These are phyloP conservation scores for Vidua chalybeata DNA, from an alignment of 2,113 vertebrate species.

Conservation along the genomic window DNA sequence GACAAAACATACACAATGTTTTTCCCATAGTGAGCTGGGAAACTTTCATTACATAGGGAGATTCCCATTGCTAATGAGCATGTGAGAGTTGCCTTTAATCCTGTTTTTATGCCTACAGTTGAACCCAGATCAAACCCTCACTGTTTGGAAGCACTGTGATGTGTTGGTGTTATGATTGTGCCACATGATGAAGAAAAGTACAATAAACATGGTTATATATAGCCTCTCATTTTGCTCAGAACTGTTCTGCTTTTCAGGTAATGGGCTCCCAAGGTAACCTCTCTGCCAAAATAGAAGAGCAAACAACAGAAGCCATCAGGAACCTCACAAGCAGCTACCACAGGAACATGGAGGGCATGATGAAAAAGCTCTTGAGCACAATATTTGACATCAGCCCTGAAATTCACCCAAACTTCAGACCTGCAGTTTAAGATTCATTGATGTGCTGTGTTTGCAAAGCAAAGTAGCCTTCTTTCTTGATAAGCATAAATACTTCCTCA, in stretches of 20 bases:
- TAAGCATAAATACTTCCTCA: not conserved
- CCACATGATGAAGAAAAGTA: not conserved
- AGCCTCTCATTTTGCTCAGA: not conserved
- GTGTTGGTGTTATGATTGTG: not conserved
- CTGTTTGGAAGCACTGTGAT: not conserved
- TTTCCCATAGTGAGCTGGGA: not conserved
- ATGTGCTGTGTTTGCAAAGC: not conserved
- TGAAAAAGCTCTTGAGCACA: constrained; percentile 64
- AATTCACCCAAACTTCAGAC: constrained; percentile 72
- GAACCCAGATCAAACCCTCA: not conserved
- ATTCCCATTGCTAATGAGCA: constrained; percentile 4
- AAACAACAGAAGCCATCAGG: constrained; percentile 64
- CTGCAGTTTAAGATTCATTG: not conserved
- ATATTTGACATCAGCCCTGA: constrained; percentile 75
- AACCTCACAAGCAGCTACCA: constrained; percentile 62
- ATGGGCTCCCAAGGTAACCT: constrained; percentile 80
- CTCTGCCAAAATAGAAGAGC: constrained; percentile 73
- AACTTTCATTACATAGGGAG: not conserved
- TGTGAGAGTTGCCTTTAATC: not conserved
- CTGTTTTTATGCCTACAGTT: not conserved
- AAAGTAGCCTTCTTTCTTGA: not conserved
- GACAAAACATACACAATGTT: not conserved
- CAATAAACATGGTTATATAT: not conserved
- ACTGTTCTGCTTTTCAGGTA: constrained; percentile 62
- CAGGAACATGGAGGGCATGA: constrained; percentile 49